Percentiles rank a stretch among this genome's conserved stretches.
Conservation (phyloP, 2,113 vertebrate genomes). For the Riparia riparia region DNA sequence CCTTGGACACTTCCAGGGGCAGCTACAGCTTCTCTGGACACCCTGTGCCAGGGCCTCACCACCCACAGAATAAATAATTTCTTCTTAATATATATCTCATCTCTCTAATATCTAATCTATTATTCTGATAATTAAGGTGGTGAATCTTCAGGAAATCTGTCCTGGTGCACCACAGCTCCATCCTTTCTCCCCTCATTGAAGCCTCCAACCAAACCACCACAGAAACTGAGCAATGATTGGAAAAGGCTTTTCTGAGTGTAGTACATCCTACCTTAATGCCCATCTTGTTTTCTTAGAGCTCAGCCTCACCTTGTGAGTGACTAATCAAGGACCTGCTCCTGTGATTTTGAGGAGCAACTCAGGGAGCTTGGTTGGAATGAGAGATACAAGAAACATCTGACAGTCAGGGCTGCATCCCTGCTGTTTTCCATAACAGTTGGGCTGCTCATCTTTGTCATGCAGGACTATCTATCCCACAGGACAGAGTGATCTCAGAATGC, state of each 20-base stretch:
- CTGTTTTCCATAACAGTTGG: not conserved
- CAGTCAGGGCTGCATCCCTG: not conserved
- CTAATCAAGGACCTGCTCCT: not conserved
- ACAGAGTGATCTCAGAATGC: not conserved
- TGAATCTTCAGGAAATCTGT: not conserved
- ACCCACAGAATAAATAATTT: not conserved
- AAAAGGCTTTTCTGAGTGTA: not conserved
- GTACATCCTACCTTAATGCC: not conserved
- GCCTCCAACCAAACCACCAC: not conserved
- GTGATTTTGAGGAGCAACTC: not conserved
- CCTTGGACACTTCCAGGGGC: not conserved
- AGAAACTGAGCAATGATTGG: not conserved
- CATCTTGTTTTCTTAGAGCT: not conserved
- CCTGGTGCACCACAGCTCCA: not conserved
- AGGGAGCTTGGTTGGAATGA: not conserved
- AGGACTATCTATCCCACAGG: not conserved
- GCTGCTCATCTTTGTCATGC: not conserved
- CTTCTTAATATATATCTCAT: not conserved
- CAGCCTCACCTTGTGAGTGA: not conserved
- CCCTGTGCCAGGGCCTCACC: accelerated
- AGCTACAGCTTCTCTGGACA: not conserved
- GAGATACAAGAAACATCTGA: not conserved
- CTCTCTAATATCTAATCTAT: not conserved
- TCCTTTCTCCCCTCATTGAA: not conserved
- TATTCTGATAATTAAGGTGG: not conserved